phyloP scores from a whole-genome alignment of 2,797 vertebrate species.

The Hypotaenidia okinawae region DNA sequence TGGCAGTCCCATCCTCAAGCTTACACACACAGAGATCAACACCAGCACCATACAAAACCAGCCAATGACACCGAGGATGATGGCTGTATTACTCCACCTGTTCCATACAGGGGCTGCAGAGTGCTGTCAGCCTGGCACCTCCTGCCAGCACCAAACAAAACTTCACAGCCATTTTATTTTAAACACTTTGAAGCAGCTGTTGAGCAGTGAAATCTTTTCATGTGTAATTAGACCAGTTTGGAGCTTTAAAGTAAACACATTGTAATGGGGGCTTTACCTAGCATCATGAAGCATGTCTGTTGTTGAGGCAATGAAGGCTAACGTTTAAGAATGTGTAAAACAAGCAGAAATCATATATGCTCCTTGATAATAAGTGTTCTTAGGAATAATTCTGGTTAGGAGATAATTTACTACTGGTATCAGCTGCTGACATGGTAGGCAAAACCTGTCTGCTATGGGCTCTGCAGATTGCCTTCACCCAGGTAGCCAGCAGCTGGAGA shows the following conservation, averaged over 20 bases:
- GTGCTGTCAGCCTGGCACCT: neutral
- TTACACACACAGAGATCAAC: neutral
- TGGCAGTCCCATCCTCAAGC: neutral
- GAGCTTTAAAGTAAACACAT: neutral
- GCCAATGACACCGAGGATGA: neutral
- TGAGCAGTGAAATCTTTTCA: neutral
- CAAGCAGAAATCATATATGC: neutral
- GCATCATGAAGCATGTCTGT: rapidly evolving
- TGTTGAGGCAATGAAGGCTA: neutral
- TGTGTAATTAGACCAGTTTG: neutral
- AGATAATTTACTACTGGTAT: neutral
- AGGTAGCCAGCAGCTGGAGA: neutral
- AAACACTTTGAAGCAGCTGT: neutral
- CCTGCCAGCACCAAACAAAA: neutral
- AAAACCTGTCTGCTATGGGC: neutral
- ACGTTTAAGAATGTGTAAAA: neutral
- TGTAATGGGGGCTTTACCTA: neutral
- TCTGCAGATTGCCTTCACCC: neutral
- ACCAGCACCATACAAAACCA: neutral
- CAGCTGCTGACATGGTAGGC: neutral
- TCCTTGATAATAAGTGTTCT: neutral
- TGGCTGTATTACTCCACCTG: neutral
- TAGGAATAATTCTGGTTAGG: neutral
- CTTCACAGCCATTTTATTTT: neutral
- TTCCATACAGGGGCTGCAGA: neutral